A percentile compares a stretch with the other conserved stretches of the same genome.
Evolutionary conservation across 2,797 vertebrate genomes (phyloP).

Genomic region (Euphonia xanthogaster): DNA sequence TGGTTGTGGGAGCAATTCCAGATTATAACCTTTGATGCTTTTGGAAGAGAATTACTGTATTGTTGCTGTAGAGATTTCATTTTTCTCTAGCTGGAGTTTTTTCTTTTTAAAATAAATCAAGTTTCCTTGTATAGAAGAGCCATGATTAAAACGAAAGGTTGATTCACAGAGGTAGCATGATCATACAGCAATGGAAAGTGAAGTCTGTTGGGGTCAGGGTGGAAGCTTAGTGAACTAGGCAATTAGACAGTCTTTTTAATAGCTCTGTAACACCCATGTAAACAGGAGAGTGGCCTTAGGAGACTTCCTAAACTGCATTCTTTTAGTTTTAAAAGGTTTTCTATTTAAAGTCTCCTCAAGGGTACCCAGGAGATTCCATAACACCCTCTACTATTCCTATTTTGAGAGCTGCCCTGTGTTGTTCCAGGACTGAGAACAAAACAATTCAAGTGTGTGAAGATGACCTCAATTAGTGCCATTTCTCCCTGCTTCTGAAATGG

Average conservation of each 20-base stretch:
- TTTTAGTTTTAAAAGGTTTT: constrained; percentile 21
- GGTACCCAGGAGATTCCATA: neutral
- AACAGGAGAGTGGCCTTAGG: neutral
- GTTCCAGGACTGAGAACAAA: neutral
- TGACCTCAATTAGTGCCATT: neutral
- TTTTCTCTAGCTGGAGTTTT: neutral
- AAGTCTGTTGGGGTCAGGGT: neutral
- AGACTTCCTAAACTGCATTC: neutral
- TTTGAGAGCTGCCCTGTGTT: neutral
- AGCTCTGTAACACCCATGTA: neutral
- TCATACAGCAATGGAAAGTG: neutral
- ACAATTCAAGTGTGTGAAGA: neutral
- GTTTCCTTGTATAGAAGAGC: neutral
- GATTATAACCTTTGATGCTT: neutral
- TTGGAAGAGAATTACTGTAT: neutral
- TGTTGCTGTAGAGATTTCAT: neutral
- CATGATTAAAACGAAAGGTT: neutral
- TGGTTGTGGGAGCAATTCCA: neutral
- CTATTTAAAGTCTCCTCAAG: neutral
- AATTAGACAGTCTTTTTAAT: neutral
- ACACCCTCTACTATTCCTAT: neutral
- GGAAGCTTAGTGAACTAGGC: neutral
- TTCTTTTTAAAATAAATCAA: neutral
- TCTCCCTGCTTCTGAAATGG: neutral
- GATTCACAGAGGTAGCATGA: neutral